Conservation (phyloP, 2,888 invertebrate species). For the Tenthredo distinguenda region DNA sequence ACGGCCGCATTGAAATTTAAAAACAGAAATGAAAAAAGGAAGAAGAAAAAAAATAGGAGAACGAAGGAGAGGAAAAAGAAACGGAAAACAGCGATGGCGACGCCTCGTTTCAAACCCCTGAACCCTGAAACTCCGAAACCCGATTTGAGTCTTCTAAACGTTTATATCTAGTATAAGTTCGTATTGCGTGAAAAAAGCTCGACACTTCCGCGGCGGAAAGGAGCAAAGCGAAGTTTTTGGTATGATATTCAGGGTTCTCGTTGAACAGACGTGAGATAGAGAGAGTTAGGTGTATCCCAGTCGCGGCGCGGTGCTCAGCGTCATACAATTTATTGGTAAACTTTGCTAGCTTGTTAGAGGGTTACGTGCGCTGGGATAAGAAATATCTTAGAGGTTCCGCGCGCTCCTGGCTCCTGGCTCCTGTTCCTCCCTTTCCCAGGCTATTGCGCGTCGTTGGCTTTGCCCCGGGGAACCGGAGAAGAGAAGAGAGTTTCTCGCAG, state of each 20-base stretch:
- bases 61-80: background rate
- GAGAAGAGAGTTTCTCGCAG: conserved; percentile 21
- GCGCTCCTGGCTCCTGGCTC: conserved; percentile 46
- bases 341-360: conserved; percentile 77
- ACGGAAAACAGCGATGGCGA: conserved; percentile 5
- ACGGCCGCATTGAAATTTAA: conserved; percentile 61
- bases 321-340: conserved; percentile 78
- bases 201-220: background rate
- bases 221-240: conserved; percentile 48
- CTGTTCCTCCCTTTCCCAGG: conserved; percentile 44
- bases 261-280: conserved; percentile 10
- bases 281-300: conserved; percentile 52
- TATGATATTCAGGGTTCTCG: conserved; percentile 67
- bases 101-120: background rate
- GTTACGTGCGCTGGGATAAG: conserved; percentile 77
- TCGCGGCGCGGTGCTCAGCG: conserved; percentile 68
- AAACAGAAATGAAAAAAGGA: conserved; percentile 59
- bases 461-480: conserved; percentile 14
- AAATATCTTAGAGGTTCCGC: conserved; percentile 69
- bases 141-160: background rate
- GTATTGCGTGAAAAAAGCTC: background rate
- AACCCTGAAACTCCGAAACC: background rate
- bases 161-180: background rate
- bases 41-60: conserved; percentile 10
- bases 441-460: conserved; percentile 47